Evolutionary conservation across 2,113 vertebrate species (phyloP), one percentile per base, ranked within the genome.

Genomic region (Pseudopipra pipra): DNA sequence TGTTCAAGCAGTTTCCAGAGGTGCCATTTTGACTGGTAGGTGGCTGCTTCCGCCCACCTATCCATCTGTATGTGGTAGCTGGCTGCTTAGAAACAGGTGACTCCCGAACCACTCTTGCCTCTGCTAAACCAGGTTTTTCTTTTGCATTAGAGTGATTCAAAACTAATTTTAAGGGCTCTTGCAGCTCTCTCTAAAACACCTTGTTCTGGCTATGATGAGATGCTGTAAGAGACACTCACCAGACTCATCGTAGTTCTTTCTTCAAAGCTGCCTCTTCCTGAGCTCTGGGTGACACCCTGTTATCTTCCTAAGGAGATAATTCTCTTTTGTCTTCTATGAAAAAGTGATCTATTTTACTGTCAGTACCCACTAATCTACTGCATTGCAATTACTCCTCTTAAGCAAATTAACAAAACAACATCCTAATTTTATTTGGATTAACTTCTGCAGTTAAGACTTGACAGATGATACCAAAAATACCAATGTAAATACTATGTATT

Each of bases 401-500:
- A 93, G 39, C 27, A 70, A 93, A 90, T 88, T 80, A 86, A 58
- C 13, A 15, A 80, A 80, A 47, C 20, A 85, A 6, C 25, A 82
- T 70, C 66, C 41, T 87, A 23, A 12, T 93, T 93, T 84, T 70
- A 62, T 87, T 93, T 95, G 65, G 49, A 68, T 87, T 87, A 94
- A 89, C 30, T 49, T 87, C 73, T 94, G 39, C 52, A 68, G 65
- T 85, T 95, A 81, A 58, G n/a, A n/a, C 54, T 62, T 91, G 87
- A 70, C 35, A 76, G 75, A 82, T 43, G 28, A 91, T 41, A 83
- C 44, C 4, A 44, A 76, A 93, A 74, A 62, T 59, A 51, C n/a
- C 54, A 23, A 6, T 70, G 47, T 73, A 93, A 96, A 85, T 51
- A 73, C 51, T 49, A 24, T 43, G 10, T 63, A n/a, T 70, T 83